Conservation (phyloP, 1,140 invertebrate species). For the Drosophila truncata region DNA sequence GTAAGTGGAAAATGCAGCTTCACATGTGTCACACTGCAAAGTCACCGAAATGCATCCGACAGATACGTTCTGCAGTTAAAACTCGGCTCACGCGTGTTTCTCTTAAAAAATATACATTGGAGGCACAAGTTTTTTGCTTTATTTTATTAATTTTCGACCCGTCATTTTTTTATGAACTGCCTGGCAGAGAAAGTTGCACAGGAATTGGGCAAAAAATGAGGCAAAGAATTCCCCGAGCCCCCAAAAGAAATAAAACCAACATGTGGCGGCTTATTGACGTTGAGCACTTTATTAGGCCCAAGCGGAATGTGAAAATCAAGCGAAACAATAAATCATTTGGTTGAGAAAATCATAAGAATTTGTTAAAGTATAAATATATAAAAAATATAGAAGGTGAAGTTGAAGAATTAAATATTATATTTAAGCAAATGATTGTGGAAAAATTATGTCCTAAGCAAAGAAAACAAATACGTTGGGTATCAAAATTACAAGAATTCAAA, state of each 20-base stretch:
- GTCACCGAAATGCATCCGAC: slow-evolving; percentile 70
- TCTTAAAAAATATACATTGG: slow-evolving; percentile 45
- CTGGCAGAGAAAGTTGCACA: slow-evolving; percentile 33
- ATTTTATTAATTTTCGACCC: slow-evolving; percentile 68
- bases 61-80: slow-evolving; percentile 55
- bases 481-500: no score
- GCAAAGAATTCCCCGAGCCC: slow-evolving; percentile 15
- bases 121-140: slow-evolving; percentile 18
- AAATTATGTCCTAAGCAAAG: background rate
- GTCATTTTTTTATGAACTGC: slow-evolving; percentile 42
- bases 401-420: background rate
- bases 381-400: no score
- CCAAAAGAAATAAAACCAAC: slow-evolving; percentile 35
- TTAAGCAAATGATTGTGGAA: no score
- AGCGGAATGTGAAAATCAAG: slow-evolving; percentile 32
- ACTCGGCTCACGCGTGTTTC: slow-evolving; percentile 64
- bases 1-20: slow-evolving; percentile 36
- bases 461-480: no score
- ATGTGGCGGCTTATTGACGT: slow-evolving; percentile 61
- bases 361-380: background rate
- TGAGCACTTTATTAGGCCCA: slow-evolving; percentile 72
- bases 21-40: slow-evolving; percentile 65
- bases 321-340: slow-evolving; percentile 41
- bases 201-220: slow-evolving; percentile 29
- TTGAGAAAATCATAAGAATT: background rate